Evolutionary conservation across 1,140 invertebrate genomes (phyloP).

Genomic region (Plutomurus gul): DNA sequence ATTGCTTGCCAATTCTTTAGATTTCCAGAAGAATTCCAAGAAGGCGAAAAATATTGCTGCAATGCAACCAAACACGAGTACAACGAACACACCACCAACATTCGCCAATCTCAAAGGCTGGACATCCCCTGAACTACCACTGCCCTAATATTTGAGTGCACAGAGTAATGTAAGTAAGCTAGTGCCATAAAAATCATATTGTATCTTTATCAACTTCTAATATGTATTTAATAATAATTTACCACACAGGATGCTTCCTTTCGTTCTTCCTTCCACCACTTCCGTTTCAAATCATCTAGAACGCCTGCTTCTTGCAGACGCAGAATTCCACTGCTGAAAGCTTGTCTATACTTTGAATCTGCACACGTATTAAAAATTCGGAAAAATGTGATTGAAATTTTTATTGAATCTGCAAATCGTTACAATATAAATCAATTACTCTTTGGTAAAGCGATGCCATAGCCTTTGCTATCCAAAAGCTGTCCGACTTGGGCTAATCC

Average conservation of each 20-base stretch:
- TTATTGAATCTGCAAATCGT: background rate
- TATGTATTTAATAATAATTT: constrained; percentile 55
- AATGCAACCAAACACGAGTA: constrained; percentile 72
- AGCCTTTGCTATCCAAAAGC: constrained; percentile 88
- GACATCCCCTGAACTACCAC: constrained; percentile 51
- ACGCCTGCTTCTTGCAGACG: constrained; percentile 92
- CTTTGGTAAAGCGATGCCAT: constrained; percentile 89
- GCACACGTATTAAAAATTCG: too few relatives aligned
- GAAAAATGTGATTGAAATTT: background rate
- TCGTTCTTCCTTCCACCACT: constrained; percentile 93
- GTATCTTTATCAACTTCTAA: background rate
- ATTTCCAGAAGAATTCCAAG: constrained; percentile 81
- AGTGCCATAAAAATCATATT: background rate
- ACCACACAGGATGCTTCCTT: constrained; percentile 81
- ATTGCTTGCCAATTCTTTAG: constrained; percentile 73
- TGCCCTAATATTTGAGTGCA: background rate
- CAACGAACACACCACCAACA: constrained; percentile 89
- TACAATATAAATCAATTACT: constrained; percentile 65
- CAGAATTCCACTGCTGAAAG: constrained; percentile 84
- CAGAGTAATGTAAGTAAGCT: background rate
- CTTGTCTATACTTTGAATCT: constrained; percentile 85
- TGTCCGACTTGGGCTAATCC: constrained; percentile 87
- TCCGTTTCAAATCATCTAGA: constrained; percentile 86
- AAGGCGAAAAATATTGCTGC: constrained; percentile 69
- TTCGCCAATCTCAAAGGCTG: constrained; percentile 70